Conservation (phyloP, 2,888 invertebrate genomes). For the Parnassius orleans region DNA sequence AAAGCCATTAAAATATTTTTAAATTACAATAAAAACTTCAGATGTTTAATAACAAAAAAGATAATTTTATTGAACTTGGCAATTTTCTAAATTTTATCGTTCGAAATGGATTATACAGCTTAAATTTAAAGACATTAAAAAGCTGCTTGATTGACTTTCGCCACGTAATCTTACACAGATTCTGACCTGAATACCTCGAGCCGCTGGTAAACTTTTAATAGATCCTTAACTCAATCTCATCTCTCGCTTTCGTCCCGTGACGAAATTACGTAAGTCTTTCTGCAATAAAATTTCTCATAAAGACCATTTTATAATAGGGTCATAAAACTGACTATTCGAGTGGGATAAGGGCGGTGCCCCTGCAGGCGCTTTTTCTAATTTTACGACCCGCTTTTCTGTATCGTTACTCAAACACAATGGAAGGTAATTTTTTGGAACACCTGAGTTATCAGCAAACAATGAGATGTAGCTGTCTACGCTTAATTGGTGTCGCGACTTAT, state of each 20-base stretch:
- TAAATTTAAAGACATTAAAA: constrained; percentile 20
- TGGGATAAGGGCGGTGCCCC: constrained; percentile 46
- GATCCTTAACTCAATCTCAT: constrained; percentile 68
- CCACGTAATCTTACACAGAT: constrained; percentile 21
- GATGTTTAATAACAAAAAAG: no score
- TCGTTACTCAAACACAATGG: constrained; percentile 54
- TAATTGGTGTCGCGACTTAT: constrained; percentile 28
- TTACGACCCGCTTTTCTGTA: constrained; percentile 62
- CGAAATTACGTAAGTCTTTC: constrained; percentile 79
- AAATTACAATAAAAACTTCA: no score
- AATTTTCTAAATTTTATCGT: no score
- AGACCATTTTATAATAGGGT: constrained; percentile 79
- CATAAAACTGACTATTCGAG: constrained; percentile 66
- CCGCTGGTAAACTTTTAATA: constrained; percentile 65
- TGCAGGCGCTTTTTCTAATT: constrained; percentile 66
- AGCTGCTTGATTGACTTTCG: constrained; percentile 20
- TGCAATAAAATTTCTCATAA: constrained; percentile 76
- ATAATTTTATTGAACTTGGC: no score
- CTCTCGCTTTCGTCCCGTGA: constrained; percentile 60
- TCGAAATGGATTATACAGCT: not conserved
- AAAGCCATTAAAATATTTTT: no score
- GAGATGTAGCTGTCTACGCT: constrained; percentile 1
- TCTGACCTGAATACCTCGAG: constrained; percentile 65
- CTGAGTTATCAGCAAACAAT: constrained; percentile 36
- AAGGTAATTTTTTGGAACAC: constrained; percentile 50